Percentiles rank a stretch among this genome's conserved stretches.
These are phyloP conservation scores for Coranthus polyacanthus DNA, from an alignment of 2,797 vertebrate genomes.

Conservation along the genomic window DNA sequence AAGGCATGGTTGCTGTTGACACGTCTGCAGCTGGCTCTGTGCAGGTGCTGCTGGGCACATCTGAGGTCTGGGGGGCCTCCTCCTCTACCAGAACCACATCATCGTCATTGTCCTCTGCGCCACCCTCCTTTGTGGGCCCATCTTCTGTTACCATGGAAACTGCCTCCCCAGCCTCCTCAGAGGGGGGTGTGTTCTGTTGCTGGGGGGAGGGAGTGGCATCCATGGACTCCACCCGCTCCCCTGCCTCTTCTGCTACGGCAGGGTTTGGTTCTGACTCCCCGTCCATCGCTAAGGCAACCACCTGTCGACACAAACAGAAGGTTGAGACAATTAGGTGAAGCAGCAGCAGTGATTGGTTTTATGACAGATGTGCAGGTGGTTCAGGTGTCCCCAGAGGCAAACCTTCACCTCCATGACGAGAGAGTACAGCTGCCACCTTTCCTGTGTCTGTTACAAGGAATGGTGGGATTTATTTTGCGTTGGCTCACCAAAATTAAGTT, in stretches of 20 bases:
- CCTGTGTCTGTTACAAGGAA: too few relatives aligned
- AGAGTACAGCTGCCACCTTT: too few relatives aligned
- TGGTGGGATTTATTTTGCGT: too few relatives aligned
- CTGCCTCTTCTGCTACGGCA: constrained; percentile 81
- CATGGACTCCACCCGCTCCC: constrained; percentile 86
- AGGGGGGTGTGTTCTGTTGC: constrained; percentile 83
- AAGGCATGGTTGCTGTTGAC: constrained; percentile 75
- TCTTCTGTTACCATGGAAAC: constrained; percentile 83
- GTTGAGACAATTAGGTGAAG: constrained; percentile 36
- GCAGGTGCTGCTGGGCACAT: constrained; percentile 84
- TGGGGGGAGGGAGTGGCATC: constrained; percentile 89
- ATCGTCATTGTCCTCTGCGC: constrained; percentile 91
- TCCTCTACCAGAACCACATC: constrained; percentile 95
- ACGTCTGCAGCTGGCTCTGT: constrained; percentile 75
- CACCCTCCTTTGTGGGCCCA: constrained; percentile 59
- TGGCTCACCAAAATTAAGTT: too few relatives aligned
- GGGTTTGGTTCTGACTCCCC: constrained; percentile 87
- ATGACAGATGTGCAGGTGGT: constrained; percentile 64
- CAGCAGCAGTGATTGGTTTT: constrained; percentile 28
- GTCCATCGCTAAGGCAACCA: constrained; percentile 92
- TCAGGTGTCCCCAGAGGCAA: constrained; percentile 54
- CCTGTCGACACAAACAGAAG: constrained; percentile 77
- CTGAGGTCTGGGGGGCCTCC: constrained; percentile 82
- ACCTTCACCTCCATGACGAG: neutral
- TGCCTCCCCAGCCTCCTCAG: constrained; percentile 85